These are phyloP conservation scores for Rhinopomastus cyanomelas DNA, from an alignment of 2,113 vertebrate genomes.

Conservation along the genomic window DNA sequence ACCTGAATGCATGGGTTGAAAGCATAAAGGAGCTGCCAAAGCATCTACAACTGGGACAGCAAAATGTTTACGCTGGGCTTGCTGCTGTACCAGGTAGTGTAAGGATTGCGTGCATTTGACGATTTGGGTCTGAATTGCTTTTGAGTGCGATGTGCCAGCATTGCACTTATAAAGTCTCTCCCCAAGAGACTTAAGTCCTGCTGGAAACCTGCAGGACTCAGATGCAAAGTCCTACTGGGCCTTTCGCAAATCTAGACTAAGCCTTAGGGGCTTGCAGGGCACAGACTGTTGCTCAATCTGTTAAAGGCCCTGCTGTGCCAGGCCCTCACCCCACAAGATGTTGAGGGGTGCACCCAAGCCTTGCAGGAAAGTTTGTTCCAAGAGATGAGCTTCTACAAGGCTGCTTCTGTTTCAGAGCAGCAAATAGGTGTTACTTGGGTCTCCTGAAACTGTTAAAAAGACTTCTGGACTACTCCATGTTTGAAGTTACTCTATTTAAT, in stretches of 20 bases:
- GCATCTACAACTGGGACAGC: background rate
- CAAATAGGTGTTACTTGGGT: background rate
- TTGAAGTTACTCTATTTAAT: background rate
- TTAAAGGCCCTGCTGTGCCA: background rate
- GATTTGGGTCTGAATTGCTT: background rate
- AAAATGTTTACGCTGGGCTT: background rate
- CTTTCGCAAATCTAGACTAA: background rate
- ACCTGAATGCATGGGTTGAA: background rate
- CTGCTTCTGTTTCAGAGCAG: background rate
- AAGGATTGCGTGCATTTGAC: background rate
- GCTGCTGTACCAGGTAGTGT: background rate
- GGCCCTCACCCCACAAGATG: too few species aligned
- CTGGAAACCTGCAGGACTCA: background rate
- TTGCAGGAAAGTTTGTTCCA: background rate
- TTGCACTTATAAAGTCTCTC: background rate
- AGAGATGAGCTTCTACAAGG: background rate
- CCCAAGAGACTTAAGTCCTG: background rate
- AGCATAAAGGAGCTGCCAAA: background rate
- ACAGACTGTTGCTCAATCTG: background rate
- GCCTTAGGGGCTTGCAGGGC: background rate
- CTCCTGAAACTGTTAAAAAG: background rate
- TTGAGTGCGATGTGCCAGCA: rapidly evolving
- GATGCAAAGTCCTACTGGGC: background rate
- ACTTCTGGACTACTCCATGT: background rate
- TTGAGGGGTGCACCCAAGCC: background rate